Evolutionary conservation across 2,888 invertebrate species (phyloP), one percentile per base, ranked within the genome.

Genomic region (Lasioglossum lativentre): DNA sequence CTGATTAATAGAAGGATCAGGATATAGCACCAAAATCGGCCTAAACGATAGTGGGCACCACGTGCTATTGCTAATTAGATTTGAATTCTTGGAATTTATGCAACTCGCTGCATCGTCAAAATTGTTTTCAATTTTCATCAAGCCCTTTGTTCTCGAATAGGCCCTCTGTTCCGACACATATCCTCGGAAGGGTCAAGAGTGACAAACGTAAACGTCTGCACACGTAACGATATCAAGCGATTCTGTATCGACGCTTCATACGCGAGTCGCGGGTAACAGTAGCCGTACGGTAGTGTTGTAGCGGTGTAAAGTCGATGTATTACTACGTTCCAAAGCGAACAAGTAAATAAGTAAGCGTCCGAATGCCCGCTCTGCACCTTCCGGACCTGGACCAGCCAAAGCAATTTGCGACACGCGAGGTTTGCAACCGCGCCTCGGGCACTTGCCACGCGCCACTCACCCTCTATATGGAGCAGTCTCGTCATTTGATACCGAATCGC

Each of bases 381-480:
- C 85, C 76, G 90, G 86, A 82, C 82, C 86, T 83, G 82, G 85
- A 88, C 89, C 89, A 92, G 91, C 88, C 83, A 79, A 89, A 92
- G 93, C 92, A 93, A 93, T 94, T 94, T 94, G 93, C 91, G 93
- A 93, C 94, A 94, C 94, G 94, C 94, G 93, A 94, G 93, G 90
- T 92, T 93, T 88, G 90, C 91, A 63, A 85, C 88, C 88, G 86
- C 47, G 92, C 92, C 92, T 88, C 82, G 83, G 86, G 89, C 89
- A 74, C 86, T 87, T 75, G 93, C 93, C 92, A 92, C 93, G 93
- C 92, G 93, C 93, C 92, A 82, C 88, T 82, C 88, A 75, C 71
- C 78, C 83, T 59, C 66, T 47, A 80, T 40, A 75, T 73, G 78
- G 82, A 86, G 63, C 82, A 86, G 34, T 52, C 34, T 30, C 75